Percentiles rank a stretch among this genome's conserved stretches.
phyloP scores from a whole-genome alignment of 2,797 vertebrate genomes.

The Microhierax caerulescens region DNA sequence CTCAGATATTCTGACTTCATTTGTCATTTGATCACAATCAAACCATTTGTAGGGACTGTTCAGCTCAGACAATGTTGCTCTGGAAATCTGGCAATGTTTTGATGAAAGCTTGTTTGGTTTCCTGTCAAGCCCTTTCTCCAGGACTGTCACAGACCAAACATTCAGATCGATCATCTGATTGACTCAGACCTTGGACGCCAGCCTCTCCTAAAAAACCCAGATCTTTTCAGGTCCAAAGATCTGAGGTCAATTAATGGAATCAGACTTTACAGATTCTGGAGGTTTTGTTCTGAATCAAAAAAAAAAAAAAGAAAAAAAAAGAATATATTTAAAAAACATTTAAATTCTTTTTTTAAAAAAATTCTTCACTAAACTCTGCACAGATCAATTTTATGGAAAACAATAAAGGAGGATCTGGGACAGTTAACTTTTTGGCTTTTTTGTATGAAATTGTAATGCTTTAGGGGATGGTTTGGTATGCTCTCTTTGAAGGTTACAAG shows the following conservation, averaged over 20 bases:
- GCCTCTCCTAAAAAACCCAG: background rate
- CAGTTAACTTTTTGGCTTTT: background rate
- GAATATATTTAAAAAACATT: background rate
- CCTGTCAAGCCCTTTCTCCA: background rate
- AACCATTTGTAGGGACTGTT: background rate
- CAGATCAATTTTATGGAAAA: background rate
- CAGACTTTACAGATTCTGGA: background rate
- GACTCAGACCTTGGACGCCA: background rate
- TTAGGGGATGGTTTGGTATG: background rate
- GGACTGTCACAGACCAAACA: background rate
- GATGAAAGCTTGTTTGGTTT: background rate
- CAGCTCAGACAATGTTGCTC: background rate
- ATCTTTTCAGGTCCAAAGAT: background rate
- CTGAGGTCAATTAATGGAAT: background rate
- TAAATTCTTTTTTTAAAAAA: background rate
- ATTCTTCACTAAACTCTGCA: background rate
- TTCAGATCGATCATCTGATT: background rate
- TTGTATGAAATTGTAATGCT: background rate
- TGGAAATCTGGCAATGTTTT: background rate
- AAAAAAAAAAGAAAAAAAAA: no score
- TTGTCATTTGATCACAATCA: background rate
- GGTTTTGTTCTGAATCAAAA: background rate
- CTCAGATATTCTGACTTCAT: background rate
- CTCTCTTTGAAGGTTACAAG: background rate
- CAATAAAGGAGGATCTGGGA: fast-evolving